Evolutionary conservation across 2,113 vertebrate genomes (phyloP).

Genomic region (Stegostoma tigrinum): DNA sequence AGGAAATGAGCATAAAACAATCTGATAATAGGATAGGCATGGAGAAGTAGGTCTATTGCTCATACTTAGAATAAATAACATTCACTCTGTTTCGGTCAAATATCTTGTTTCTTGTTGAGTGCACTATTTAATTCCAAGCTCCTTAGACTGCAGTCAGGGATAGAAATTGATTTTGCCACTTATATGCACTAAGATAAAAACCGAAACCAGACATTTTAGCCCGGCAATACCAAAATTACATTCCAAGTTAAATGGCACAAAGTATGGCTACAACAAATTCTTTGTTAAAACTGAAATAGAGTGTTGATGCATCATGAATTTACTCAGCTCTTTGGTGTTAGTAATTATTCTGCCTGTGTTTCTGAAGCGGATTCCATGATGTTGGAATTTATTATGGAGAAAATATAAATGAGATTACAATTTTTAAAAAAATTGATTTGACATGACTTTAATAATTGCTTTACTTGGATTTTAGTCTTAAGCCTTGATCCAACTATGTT

Average conservation of each 20-base stretch:
- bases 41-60: background rate
- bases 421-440: background rate
- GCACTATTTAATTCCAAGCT: background rate
- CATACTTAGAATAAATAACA: background rate
- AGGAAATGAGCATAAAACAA: background rate
- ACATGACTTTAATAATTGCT: background rate
- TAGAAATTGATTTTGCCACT: background rate
- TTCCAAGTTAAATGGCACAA: background rate
- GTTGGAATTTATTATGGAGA: background rate
- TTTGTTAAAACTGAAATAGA: background rate
- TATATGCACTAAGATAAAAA: background rate
- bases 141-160: background rate
- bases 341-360: background rate
- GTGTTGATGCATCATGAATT: background rate
- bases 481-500: background rate
- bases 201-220: background rate
- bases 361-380: background rate
- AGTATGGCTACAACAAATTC: background rate
- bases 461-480: background rate
- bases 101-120: background rate
- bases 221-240: background rate
- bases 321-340: background rate
- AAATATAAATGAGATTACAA: background rate
- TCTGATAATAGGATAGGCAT: background rate
- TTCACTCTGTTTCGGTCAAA: background rate